These are phyloP conservation scores for Alouatta palliata DNA, from an alignment of 2,113 vertebrate species.

Conservation along the genomic window DNA sequence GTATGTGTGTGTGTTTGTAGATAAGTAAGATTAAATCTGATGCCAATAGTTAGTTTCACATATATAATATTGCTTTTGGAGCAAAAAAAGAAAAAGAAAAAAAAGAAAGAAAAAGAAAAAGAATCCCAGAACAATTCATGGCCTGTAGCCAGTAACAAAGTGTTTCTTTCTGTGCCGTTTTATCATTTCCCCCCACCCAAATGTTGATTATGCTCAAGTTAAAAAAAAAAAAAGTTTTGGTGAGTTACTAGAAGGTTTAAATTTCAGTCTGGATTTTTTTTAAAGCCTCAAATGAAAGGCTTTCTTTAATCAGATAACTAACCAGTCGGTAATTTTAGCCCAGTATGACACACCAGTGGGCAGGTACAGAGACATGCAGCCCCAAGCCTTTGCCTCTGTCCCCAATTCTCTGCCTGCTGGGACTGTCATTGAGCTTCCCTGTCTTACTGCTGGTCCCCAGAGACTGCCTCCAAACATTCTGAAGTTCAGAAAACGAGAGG, in stretches of 20 bases:
- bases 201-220: slow-evolving; percentile 76
- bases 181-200: slow-evolving; percentile 43
- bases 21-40: slow-evolving; percentile 73
- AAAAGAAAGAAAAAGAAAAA: background rate
- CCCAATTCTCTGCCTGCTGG: slow-evolving; percentile 71
- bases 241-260: slow-evolving; percentile 81
- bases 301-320: slow-evolving; percentile 92
- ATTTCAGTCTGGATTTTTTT: slow-evolving; percentile 80
- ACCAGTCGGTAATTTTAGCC: slow-evolving; percentile 86
- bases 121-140: slow-evolving; percentile 67
- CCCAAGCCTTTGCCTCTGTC: slow-evolving; percentile 80
- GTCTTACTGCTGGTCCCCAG: slow-evolving; percentile 82
- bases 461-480: slow-evolving; percentile 76
- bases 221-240: slow-evolving; percentile 70
- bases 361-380: slow-evolving; percentile 88
- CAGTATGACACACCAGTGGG: slow-evolving; percentile 94
- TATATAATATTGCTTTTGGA: background rate
- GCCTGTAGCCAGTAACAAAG: slow-evolving; percentile 73
- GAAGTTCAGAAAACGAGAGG: slow-evolving; percentile 77
- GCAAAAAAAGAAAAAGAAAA: background rate
- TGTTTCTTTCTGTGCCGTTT: slow-evolving; percentile 63
- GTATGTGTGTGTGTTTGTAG: background rate
- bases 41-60: slow-evolving; percentile 51
- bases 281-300: slow-evolving; percentile 84
- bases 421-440: slow-evolving; percentile 84